Evolutionary conservation across 2,797 vertebrate genomes (phyloP).

Genomic region (Phylloscopus collybita): DNA sequence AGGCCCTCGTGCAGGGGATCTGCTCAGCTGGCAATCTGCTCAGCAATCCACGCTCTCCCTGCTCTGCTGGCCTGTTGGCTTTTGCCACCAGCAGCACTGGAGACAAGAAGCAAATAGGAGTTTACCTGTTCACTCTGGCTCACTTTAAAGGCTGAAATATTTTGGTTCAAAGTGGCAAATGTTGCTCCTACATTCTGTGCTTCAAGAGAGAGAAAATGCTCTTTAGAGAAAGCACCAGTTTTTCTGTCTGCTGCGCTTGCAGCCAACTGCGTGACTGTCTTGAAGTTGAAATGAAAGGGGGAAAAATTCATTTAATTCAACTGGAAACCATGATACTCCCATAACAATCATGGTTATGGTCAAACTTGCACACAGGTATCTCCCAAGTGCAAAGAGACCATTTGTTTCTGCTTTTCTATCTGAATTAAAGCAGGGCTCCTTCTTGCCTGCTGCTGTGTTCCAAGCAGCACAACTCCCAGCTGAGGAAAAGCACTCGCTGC

Average conservation of each 20-base stretch:
- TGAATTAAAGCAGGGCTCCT: background rate
- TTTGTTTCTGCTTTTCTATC: background rate
- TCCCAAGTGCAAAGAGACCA: background rate
- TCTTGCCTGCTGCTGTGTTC: constrained; percentile 22
- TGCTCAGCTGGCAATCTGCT: constrained; percentile 4
- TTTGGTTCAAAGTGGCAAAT: background rate
- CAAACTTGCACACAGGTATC: background rate
- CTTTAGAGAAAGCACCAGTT: background rate
- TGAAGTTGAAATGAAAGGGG: background rate
- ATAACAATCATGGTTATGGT: background rate
- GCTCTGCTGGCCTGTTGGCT: background rate
- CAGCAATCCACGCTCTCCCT: background rate
- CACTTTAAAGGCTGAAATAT: background rate
- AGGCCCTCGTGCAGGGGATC: background rate
- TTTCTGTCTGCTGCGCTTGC: background rate
- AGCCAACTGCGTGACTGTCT: background rate
- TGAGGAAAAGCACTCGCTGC: constrained; percentile 13
- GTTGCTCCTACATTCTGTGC: background rate
- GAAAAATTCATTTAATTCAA: background rate
- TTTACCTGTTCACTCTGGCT: background rate
- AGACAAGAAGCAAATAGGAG: background rate
- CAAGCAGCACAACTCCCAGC: constrained; percentile 22
- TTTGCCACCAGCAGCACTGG: background rate
- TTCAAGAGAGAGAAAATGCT: background rate
- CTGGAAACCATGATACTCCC: background rate